These are phyloP conservation scores for Megaceryle maxima DNA, from an alignment of 2,113 vertebrate genomes.

Conservation along the genomic window DNA sequence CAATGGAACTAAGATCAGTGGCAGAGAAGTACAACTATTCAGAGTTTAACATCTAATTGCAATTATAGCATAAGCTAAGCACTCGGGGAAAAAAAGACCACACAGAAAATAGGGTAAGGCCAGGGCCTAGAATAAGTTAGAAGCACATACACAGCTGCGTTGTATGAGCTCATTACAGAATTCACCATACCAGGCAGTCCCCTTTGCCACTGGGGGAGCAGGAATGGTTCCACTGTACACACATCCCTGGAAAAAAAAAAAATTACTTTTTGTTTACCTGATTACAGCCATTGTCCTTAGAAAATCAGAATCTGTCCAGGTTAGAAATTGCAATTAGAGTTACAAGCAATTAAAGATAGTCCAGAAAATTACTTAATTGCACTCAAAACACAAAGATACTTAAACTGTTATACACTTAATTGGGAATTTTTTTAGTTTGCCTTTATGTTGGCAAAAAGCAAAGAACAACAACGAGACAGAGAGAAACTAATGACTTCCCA, in stretches of 20 bases:
- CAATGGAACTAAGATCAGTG: background rate
- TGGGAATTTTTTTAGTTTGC: background rate
- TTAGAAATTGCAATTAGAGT: background rate
- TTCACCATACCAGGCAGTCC: background rate
- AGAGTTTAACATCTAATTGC: background rate
- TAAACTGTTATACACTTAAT: background rate
- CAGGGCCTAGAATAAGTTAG: background rate
- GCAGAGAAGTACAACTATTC: background rate
- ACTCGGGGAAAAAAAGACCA: background rate
- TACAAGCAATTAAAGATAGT: background rate
- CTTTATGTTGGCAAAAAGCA: background rate
- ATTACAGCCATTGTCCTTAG: background rate
- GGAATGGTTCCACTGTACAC: background rate
- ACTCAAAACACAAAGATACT: background rate
- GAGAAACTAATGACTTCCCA: background rate
- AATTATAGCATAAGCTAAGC: background rate
- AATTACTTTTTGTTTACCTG: background rate
- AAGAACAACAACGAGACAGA: background rate
- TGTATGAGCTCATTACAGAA: background rate
- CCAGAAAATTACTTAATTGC: background rate
- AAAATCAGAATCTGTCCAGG: background rate
- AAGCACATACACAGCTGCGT: background rate
- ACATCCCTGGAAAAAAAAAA: accelerated
- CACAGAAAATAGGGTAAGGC: background rate
- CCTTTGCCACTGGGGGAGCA: background rate